A percentile compares a stretch with the other conserved stretches of the same genome.
Conservation (phyloP, 92 coral and sea anemone species). For the Phymanthus crucifer region DNA sequence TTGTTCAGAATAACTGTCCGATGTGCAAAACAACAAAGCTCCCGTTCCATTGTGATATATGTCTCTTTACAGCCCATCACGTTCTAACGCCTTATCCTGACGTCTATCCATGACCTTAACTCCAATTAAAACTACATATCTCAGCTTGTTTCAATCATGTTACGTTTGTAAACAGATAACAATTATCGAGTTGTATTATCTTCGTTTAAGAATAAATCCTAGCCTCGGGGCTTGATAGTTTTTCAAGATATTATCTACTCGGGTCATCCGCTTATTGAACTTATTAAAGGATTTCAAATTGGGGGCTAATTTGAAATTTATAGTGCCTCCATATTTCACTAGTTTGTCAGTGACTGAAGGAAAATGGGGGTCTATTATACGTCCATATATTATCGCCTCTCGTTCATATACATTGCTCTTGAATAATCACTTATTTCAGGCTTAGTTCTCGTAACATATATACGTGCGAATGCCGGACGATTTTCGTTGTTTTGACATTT, state of each 20-base stretch:
- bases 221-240: conserved; percentile 23
- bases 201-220: conserved; percentile 21
- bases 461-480: too few species aligned
- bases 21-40: background rate
- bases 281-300: background rate
- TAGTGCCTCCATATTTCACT: background rate
- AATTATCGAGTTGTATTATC: conserved; percentile 27
- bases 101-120: conserved; percentile 9
- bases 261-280: conserved; percentile 8
- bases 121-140: conserved; percentile 7
- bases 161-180: conserved; percentile 29
- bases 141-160: conserved; percentile 8
- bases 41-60: background rate
- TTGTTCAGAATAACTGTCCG: too few species aligned
- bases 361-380: background rate
- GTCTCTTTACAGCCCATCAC: background rate
- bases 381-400: background rate
- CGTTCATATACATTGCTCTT: too few species aligned
- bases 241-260: conserved; percentile 25
- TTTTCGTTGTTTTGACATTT: background rate
- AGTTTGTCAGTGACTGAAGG: background rate
- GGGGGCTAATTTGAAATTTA: conserved; percentile 8
- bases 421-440: too few species aligned
- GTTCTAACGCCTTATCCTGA: background rate
- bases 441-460: too few species aligned